These are phyloP conservation scores for Pseudolaguvia tuberculata DNA, from an alignment of 2,113 vertebrate species.

Conservation along the genomic window DNA sequence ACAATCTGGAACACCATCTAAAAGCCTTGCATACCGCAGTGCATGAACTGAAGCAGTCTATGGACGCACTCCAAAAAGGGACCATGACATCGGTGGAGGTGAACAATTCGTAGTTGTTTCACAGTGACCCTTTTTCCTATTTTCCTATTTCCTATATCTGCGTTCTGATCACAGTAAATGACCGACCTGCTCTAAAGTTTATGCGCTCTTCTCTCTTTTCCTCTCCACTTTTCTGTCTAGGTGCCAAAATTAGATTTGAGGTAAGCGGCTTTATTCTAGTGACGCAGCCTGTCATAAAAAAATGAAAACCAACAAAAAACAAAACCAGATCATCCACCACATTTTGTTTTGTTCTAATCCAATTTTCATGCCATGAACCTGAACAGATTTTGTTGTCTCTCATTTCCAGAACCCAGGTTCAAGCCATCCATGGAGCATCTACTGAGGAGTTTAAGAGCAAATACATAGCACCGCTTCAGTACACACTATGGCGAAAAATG, in stretches of 20 bases:
- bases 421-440: constrained; percentile 50
- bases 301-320: too few species aligned
- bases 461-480: constrained; percentile 73
- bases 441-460: constrained; percentile 65
- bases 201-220: constrained; percentile 34
- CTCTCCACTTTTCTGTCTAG: constrained; percentile 47
- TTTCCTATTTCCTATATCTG: too few species aligned
- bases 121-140: neutral
- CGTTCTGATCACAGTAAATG: neutral
- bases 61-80: constrained; percentile 53
- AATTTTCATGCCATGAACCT: too few species aligned
- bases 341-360: too few species aligned
- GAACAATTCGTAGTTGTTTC: neutral
- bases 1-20: constrained; percentile 60
- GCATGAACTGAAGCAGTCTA: constrained; percentile 61
- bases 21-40: constrained; percentile 53
- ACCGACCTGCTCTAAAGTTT: constrained; percentile 25
- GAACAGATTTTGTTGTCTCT: neutral
- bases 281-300: too few species aligned
- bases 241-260: constrained; percentile 57
- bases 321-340: neutral
- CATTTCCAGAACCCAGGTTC: constrained; percentile 47
- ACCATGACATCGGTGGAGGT: constrained; percentile 64
- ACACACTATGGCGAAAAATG: constrained; percentile 78
- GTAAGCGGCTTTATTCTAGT: too few species aligned